Conservation (phyloP, 1,140 invertebrate species). For the Scaptomyza hsui region DNA sequence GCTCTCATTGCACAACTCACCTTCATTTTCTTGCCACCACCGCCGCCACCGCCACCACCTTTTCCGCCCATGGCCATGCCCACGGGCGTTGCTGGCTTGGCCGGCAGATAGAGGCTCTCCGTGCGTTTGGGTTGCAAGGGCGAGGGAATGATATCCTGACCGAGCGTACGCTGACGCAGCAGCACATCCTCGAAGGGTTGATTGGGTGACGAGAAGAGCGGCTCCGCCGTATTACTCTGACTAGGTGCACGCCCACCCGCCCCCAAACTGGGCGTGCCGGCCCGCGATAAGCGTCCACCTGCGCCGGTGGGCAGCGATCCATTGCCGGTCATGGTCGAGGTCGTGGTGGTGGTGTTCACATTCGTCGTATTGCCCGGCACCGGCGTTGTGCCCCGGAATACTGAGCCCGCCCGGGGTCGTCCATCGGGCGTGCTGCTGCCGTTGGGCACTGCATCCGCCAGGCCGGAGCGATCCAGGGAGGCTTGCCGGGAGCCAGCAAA, state of each 20-base stretch:
- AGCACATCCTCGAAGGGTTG: conserved; percentile 92
- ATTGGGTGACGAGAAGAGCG: conserved; percentile 66
- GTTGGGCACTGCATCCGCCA: conserved; percentile 66
- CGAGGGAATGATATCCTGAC: conserved; percentile 94
- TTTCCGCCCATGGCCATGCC: conserved; percentile 83
- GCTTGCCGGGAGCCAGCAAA: conserved; percentile 88
- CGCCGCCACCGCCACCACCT: conserved; percentile 84
- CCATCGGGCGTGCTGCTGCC: conserved; percentile 85
- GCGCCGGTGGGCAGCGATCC: conserved; percentile 85
- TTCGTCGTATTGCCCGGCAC: conserved; percentile 70
- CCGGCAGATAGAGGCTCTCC: conserved; percentile 91
- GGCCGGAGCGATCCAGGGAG: conserved; percentile 87
- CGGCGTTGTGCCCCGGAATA: conserved; percentile 85
- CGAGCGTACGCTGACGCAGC: conserved; percentile 90
- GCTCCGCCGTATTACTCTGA: conserved; percentile 56
- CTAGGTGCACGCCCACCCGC: conserved; percentile 57
- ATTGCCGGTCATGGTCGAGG: conserved; percentile 83
- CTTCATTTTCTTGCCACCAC: conserved; percentile 84
- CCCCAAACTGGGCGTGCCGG: conserved; percentile 83
- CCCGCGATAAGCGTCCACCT: conserved; percentile 84
- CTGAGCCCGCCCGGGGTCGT: conserved; percentile 85
- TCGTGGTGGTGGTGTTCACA: conserved; percentile 47
- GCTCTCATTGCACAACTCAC: conserved; percentile 62
- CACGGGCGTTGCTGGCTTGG: conserved; percentile 85
- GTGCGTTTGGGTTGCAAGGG: conserved; percentile 93